These are phyloP conservation scores for Xanthorhoe spadicearia DNA, from an alignment of 2,888 invertebrate species.

Conservation along the genomic window DNA sequence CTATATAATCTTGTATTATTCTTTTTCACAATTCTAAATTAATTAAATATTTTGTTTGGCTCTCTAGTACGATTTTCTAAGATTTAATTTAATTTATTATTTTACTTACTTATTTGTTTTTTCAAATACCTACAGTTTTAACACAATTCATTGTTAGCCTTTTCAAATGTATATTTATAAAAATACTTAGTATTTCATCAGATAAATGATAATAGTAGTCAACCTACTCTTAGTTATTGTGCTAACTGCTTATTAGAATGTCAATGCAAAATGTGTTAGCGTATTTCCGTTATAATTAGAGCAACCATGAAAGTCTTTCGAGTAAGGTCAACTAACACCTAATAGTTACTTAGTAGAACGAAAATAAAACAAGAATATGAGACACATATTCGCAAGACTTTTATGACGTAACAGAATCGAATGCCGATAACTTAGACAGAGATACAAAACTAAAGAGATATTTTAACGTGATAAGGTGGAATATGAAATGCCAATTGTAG, in stretches of 20 bases:
- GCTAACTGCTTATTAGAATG: conserved; percentile 27
- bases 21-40: neutral
- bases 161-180: neutral
- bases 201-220: neutral
- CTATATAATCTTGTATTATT: neutral
- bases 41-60: neutral
- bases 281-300: conserved; percentile 33
- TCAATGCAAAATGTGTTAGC: conserved; percentile 28
- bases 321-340: conserved; percentile 16
- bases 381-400: conserved; percentile 1
- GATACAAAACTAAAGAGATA: conserved; percentile 9
- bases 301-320: conserved; percentile 37
- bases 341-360: conserved; percentile 5
- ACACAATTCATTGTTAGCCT: neutral
- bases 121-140: neutral
- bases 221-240: conserved; percentile 7
- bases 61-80: neutral
- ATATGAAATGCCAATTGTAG: neutral
- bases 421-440: conserved; percentile 13
- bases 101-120: neutral
- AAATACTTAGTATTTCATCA: neutral
- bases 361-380: neutral
- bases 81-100: neutral
- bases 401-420: conserved; percentile 4
- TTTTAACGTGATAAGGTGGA: conserved; percentile 3